Evolutionary conservation across 1,140 invertebrate species (phyloP).

Genomic region (Drosophila rhopaloa): DNA sequence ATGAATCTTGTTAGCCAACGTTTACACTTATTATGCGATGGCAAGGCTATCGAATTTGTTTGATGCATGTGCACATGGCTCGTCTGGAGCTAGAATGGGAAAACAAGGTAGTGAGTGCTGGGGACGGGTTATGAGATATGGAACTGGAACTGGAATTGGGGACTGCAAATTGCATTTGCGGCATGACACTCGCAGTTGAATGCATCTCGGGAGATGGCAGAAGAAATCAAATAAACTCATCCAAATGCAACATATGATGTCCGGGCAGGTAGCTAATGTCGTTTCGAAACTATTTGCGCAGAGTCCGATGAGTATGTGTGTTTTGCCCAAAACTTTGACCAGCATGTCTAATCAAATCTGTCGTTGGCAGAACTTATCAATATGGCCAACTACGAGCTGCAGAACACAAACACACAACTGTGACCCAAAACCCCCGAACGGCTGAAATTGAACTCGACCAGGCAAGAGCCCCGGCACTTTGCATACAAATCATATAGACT

Average conservation of each 20-base stretch:
- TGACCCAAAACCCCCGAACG: constrained; percentile 30
- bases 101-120: constrained; percentile 15
- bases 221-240: constrained; percentile 73
- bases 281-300: constrained; percentile 6
- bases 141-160: neutral
- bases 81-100: neutral
- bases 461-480: constrained; percentile 69
- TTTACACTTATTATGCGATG: constrained; percentile 81
- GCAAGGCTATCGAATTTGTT: constrained; percentile 81
- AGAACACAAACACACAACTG: constrained; percentile 60
- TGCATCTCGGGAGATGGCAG: constrained; percentile 44
- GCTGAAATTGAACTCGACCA: constrained; percentile 68
- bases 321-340: constrained; percentile 50
- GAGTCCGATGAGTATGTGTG: neutral
- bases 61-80: constrained; percentile 54
- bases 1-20: constrained; percentile 83
- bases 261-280: constrained; percentile 24
- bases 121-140: neutral
- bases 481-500: constrained; percentile 77
- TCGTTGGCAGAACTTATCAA: constrained; percentile 63
- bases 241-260: constrained; percentile 33
- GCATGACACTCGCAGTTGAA: constrained; percentile 78
- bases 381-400: constrained; percentile 68
- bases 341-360: constrained; percentile 63
- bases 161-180: constrained; percentile 72